Conservation (phyloP, 2,888 invertebrate genomes). For the Geophilus truncorum region DNA sequence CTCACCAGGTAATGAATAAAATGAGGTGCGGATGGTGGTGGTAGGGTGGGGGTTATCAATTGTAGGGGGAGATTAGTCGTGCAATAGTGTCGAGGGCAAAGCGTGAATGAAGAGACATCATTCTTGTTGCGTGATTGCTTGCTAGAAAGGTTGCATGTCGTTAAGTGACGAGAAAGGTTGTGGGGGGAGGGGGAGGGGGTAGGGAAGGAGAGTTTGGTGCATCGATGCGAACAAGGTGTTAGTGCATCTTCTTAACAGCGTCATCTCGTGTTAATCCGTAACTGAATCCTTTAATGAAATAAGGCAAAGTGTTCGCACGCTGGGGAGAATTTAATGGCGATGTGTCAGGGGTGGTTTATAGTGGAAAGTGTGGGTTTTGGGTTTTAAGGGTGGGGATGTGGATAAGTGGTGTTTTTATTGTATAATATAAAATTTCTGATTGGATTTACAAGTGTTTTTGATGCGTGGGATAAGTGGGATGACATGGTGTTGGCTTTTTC, state of each 20-base stretch:
- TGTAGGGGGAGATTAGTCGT: background rate
- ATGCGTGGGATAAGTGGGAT: no score
- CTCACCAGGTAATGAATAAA: background rate
- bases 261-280: background rate
- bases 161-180: background rate
- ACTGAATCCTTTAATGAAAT: constrained; percentile 11
- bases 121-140: constrained; percentile 2
- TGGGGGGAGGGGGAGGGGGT: background rate
- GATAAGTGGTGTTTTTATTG: no score
- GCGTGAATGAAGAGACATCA: background rate
- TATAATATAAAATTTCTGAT: no score
- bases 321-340: background rate
- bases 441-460: no score
- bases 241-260: background rate
- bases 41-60: background rate
- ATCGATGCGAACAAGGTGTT: background rate
- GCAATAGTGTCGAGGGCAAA: background rate
- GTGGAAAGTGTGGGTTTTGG: background rate
- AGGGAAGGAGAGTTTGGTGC: background rate
- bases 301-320: constrained; percentile 7
- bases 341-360: background rate
- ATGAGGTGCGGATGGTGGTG: background rate
- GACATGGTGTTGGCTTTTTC: no score
- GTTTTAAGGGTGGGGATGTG: no score
- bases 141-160: background rate